Evolutionary conservation across 2,797 vertebrate genomes (phyloP).

Genomic region (Myripristis murdjan): DNA sequence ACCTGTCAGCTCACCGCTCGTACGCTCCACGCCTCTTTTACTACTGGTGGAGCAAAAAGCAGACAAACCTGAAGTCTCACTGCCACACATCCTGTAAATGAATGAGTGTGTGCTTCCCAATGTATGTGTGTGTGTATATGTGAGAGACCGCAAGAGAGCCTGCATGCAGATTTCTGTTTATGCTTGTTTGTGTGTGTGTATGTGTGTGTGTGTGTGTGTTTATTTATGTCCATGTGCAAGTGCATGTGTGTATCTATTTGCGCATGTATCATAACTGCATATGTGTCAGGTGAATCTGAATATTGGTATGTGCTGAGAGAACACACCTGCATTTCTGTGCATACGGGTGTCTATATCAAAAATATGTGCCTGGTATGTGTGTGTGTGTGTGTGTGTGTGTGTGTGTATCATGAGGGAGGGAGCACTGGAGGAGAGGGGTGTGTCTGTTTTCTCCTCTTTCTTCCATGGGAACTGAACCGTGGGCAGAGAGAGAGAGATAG

Average conservation of each 20-base stretch:
- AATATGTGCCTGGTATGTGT: constrained; percentile 14
- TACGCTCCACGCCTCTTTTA: constrained; percentile 30
- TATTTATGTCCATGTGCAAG: not conserved
- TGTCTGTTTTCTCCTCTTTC: constrained; percentile 35
- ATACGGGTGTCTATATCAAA: constrained; percentile 61
- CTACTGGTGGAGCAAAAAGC: constrained; percentile 52
- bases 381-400: constrained; percentile 1
- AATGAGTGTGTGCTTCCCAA: constrained; percentile 10
- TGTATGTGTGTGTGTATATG: constrained; percentile 12
- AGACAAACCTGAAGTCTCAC: constrained; percentile 59
- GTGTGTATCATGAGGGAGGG: not conserved
- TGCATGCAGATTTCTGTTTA: constrained; percentile 5
- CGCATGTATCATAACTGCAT: constrained; percentile 13
- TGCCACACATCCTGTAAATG: constrained; percentile 23
- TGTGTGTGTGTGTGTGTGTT: not conserved
- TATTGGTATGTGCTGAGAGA: constrained; percentile 39
- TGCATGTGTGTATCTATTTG: constrained; percentile 26
- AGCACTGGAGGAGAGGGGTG: constrained; percentile 26
- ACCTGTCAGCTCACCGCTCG: not conserved
- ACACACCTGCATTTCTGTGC: constrained; percentile 40
- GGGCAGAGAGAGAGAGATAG: constrained; percentile 5
- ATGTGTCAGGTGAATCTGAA: constrained; percentile 31
- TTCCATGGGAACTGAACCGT: constrained; percentile 27
- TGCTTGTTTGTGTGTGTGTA: constrained; percentile 1
- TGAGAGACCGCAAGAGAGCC: constrained; percentile 13